Conservation (phyloP, 2,113 vertebrate genomes). For the Meles meles region DNA sequence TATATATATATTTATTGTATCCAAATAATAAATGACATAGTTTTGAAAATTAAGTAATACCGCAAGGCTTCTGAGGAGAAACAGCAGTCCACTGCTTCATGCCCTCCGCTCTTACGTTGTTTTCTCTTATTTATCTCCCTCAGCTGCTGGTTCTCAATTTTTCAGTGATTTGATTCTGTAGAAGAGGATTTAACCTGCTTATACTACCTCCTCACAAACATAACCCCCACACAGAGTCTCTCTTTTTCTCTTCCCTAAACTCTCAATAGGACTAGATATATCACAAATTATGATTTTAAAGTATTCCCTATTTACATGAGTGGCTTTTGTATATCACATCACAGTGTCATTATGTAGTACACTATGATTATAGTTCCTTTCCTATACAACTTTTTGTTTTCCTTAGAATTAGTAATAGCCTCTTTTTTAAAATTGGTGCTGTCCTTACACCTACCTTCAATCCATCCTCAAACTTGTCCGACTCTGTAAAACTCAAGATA, state of each 20-base stretch:
- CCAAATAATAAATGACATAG: neutral
- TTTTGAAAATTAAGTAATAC: neutral
- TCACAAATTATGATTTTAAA: neutral
- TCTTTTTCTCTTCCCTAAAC: neutral
- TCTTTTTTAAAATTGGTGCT: neutral
- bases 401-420: neutral
- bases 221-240: fast-evolving
- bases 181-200: neutral
- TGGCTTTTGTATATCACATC: neutral
- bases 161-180: neutral
- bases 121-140: neutral
- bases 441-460: neutral
- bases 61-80: fast-evolving
- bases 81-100: neutral
- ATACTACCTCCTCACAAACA: neutral
- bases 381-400: neutral
- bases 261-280: neutral
- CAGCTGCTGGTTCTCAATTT: neutral
- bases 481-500: neutral
- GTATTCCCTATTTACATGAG: neutral
- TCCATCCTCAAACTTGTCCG: neutral
- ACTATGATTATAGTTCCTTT: neutral
- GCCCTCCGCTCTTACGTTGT: neutral
- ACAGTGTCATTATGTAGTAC: neutral
- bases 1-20: neutral